Percentiles rank a stretch among this genome's conserved stretches.
phyloP scores from a whole-genome alignment of 1,140 invertebrate genomes.

The Eulimnadia texana region DNA sequence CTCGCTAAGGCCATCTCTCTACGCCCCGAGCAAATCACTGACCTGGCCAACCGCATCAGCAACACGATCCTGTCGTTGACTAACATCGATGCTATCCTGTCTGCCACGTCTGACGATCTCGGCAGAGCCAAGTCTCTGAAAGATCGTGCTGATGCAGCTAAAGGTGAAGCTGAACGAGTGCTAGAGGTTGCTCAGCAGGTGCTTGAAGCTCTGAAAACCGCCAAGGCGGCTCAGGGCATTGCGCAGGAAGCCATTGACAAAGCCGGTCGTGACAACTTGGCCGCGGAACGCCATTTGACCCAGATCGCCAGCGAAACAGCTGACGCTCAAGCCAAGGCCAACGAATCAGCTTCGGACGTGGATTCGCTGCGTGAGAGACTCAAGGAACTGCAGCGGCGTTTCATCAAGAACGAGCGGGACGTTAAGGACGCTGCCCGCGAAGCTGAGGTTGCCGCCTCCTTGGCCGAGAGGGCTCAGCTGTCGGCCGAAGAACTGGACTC shows the following conservation, averaged over 20 bases:
- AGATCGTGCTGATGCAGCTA: slow-evolving; percentile 54
- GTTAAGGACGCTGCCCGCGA: slow-evolving; percentile 41
- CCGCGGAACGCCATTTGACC: slow-evolving; percentile 55
- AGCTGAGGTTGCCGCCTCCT: slow-evolving; percentile 35
- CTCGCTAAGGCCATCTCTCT: slow-evolving; percentile 49
- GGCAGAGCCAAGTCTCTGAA: slow-evolving; percentile 56
- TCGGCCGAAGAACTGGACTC: slow-evolving; percentile 36
- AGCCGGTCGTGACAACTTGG: slow-evolving; percentile 53
- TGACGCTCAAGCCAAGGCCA: slow-evolving; percentile 54
- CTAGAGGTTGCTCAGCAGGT: slow-evolving; percentile 41
- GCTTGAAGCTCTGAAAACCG: slow-evolving; percentile 43
- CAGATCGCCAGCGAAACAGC: slow-evolving; percentile 53
- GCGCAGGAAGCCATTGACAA: slow-evolving; percentile 62
- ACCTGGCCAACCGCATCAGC: slow-evolving; percentile 68
- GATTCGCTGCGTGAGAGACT: slow-evolving; percentile 46
- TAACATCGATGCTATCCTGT: slow-evolving; percentile 76
- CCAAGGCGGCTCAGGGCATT: slow-evolving; percentile 54
- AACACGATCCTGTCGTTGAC: slow-evolving; percentile 68
- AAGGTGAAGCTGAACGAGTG: slow-evolving; percentile 42
- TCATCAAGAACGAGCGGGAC: slow-evolving; percentile 53
- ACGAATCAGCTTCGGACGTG: slow-evolving; percentile 51
- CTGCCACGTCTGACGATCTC: slow-evolving; percentile 65
- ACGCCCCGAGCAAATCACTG: slow-evolving; percentile 68
- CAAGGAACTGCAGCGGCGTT: slow-evolving; percentile 54
- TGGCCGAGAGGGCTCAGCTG: slow-evolving; percentile 39